Conservation (phyloP, 2,797 vertebrate genomes). For the Craterocephalus amniculus region DNA sequence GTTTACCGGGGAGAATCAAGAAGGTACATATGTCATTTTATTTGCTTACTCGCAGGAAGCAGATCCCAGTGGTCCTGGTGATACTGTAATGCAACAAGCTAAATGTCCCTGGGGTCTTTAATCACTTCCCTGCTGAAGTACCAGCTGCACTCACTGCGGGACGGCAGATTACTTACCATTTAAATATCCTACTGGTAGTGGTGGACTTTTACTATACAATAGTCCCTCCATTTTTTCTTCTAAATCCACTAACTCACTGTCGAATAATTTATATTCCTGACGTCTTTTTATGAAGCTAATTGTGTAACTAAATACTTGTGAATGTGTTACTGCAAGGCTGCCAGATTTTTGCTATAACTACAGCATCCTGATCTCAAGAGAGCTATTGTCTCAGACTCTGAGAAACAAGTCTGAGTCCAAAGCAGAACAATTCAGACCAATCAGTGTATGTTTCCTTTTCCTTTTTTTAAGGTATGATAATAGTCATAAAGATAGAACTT, state of each 20-base stretch:
- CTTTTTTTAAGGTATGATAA: not conserved
- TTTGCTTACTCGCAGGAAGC: slow-evolving; percentile 38
- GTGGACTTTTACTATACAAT: slow-evolving; percentile 36
- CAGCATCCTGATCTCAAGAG: not conserved
- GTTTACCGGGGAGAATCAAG: slow-evolving; percentile 25
- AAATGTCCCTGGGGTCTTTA: slow-evolving; percentile 64
- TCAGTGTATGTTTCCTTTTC: not conserved
- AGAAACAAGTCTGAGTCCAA: not conserved
- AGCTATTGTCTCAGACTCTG: not conserved
- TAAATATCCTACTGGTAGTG: slow-evolving; percentile 45
- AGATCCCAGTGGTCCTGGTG: slow-evolving; percentile 39
- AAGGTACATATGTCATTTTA: slow-evolving; percentile 19
- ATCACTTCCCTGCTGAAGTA: slow-evolving; percentile 67
- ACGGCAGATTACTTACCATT: slow-evolving; percentile 48
- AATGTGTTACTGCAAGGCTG: not conserved
- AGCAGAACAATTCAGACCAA: not conserved
- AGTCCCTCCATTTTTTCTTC: slow-evolving; percentile 27
- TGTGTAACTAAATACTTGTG: not conserved
- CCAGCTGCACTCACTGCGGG: slow-evolving; percentile 67
- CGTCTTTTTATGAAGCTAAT: not conserved
- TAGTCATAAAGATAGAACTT: not conserved
- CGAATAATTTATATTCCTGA: not conserved
- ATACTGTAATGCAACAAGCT: slow-evolving; percentile 68
- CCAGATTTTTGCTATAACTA: not conserved
- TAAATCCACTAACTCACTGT: not conserved